Base-by-base conservation (phyloP, 2,797 vertebrate genomes). In the Mionectes olivaceus region DNA sequence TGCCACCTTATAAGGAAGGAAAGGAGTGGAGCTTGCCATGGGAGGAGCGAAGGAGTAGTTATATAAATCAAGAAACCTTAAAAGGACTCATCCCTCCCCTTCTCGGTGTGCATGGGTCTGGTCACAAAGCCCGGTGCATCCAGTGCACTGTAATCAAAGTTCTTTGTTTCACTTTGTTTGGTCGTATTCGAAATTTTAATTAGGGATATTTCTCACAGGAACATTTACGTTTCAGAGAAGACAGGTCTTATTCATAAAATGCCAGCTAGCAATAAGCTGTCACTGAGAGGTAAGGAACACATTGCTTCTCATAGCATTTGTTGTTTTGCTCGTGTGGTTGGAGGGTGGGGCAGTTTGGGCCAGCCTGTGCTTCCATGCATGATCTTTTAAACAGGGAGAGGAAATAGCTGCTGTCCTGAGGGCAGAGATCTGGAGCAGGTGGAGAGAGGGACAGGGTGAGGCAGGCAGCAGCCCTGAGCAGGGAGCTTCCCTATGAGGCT, bases 331-430 rank as follows among this genome's bases (percentile, higher is more conserved):
- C 64, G 11, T 37, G 44, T 1, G 1, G 1, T 19, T 71, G 37
- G 55, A 73, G 13, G 30, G 7, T 22, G 39, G 63, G 41, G 30
- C 39, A 37, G 10, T 61, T 32, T 63, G 57, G 63, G 23, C 9
- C 52, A 84, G 79, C 11, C 25, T 56, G 17, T 56, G 5, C 79
- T 76, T 87, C 55, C 49, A 8, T 5, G 21, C 23, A 10, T 11
- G 18, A 33, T 63, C 50, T 87, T 27, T 32, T 53, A 21, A 69
- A 43, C 13, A 22, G 21, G 27, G 44, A 81, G 8, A 11, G 23
- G 35, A 63, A 14, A 11, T 11, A 32, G 30, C 10, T 53, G 56
- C 47, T 78, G 73, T 14, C 39, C 14, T 0, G 0, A 79, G 37
- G 46, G 59, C 46, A 49, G 28, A 18, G 49, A 63, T 16, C 44